phyloP scores from a whole-genome alignment of 2,113 vertebrate genomes.

The Pseudolaguvia tuberculata region DNA sequence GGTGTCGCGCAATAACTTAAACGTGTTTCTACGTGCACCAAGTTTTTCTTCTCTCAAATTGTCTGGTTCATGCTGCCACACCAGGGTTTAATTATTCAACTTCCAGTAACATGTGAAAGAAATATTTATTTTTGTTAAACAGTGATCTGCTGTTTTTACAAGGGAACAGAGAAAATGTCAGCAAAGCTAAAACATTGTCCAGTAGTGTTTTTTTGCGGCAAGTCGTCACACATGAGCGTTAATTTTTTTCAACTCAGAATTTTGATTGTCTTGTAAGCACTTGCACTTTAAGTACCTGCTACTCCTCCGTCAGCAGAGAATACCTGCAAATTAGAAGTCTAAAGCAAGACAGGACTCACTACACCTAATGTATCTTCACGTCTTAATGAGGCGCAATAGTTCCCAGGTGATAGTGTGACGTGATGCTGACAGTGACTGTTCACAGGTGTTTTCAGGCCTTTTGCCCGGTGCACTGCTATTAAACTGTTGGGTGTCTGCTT shows the following conservation, averaged over 20 bases:
- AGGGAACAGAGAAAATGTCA: no score
- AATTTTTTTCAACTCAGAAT: no score
- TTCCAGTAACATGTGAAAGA: no score
- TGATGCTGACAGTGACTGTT: not conserved
- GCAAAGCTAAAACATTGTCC: no score
- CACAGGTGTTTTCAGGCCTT: not conserved
- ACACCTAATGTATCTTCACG: not conserved
- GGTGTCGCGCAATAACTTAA: conserved; percentile 40
- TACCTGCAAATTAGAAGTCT: not conserved
- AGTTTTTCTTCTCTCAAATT: no score
- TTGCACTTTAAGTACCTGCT: not conserved
- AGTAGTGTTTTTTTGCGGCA: no score
- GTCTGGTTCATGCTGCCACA: conserved; percentile 15
- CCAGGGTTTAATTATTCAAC: not conserved
- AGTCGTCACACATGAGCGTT: no score
- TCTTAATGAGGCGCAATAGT: conserved; percentile 14
- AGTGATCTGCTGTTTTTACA: no score
- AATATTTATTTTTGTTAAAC: no score
- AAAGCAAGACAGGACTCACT: conserved; percentile 4
- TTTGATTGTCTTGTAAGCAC: no score
- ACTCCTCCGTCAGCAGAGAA: not conserved
- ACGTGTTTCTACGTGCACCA: conserved; percentile 63
- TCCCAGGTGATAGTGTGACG: not conserved
- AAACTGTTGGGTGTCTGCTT: not conserved
- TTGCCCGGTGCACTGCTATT: not conserved